Percentiles rank a stretch among this genome's conserved stretches.
These are phyloP conservation scores for Pipistrellus nathusii DNA, from an alignment of 2,797 vertebrate genomes.

Conservation along the genomic window DNA sequence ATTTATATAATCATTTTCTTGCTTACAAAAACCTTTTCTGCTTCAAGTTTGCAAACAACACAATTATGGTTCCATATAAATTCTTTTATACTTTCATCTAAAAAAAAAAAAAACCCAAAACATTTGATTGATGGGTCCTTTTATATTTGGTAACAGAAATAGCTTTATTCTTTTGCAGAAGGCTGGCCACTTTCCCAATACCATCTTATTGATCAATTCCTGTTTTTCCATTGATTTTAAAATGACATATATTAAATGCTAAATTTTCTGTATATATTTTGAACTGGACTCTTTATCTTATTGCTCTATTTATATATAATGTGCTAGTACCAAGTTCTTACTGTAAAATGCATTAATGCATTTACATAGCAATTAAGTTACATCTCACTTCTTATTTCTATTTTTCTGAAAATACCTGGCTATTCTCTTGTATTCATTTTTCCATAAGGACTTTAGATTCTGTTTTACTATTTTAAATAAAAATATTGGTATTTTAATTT, in stretches of 20 bases:
- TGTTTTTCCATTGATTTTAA: constrained; percentile 45
- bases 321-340: constrained; percentile 1
- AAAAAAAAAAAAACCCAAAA: neutral
- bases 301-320: constrained; percentile 16
- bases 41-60: neutral
- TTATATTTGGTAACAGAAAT: neutral
- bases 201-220: constrained; percentile 11
- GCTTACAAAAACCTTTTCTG: neutral
- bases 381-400: constrained; percentile 6
- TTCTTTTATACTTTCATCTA: neutral
- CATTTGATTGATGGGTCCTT: neutral
- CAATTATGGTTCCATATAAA: neutral
- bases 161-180: constrained; percentile 4
- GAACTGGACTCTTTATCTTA: neutral
- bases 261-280: constrained; percentile 25
- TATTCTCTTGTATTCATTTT: constrained; percentile 30
- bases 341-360: constrained; percentile 34
- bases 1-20: neutral
- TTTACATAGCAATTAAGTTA: constrained; percentile 35
- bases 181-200: neutral
- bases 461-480: constrained; percentile 53
- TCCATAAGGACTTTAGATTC: constrained; percentile 18
- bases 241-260: neutral
- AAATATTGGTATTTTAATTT: constrained; percentile 40
- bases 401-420: neutral